Evolutionary conservation across 1,140 invertebrate genomes (phyloP).

Genomic region (Drosophila triauraria): DNA sequence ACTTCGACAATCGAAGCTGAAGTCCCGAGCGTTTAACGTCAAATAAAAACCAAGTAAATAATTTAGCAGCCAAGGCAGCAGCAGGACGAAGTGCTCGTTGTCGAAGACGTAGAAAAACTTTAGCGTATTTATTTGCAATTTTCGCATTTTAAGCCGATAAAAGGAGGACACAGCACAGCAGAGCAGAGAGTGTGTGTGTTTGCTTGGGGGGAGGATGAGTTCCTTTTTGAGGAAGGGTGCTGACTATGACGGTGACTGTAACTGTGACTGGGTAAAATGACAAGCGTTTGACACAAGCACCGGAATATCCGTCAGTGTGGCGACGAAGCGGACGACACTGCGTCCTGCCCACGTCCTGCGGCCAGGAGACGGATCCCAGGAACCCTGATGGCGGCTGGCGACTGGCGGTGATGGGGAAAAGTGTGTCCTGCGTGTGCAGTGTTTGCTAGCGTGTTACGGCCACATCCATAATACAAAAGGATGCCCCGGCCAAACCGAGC

Average conservation of each 20-base stretch:
- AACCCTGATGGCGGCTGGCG: slow-evolving; percentile 1
- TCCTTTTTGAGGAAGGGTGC: not conserved
- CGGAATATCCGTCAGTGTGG: slow-evolving; percentile 81
- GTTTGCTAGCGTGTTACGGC: slow-evolving; percentile 75
- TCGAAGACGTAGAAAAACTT: slow-evolving; percentile 52
- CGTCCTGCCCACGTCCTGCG: slow-evolving; percentile 55
- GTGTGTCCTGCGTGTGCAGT: slow-evolving; percentile 68
- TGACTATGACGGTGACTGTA: not conserved
- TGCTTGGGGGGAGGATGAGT: slow-evolving; percentile 14
- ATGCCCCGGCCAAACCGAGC: slow-evolving; percentile 63
- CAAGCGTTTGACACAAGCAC: slow-evolving; percentile 82
- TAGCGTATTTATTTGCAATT: slow-evolving; percentile 78
- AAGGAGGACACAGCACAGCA: slow-evolving; percentile 41
- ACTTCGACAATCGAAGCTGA: slow-evolving; percentile 48
- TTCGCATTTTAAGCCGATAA: slow-evolving; percentile 83
- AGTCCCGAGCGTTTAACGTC: slow-evolving; percentile 69
- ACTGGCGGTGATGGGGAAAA: slow-evolving; percentile 11
- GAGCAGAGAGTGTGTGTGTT: slow-evolving; percentile 4
- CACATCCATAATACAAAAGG: slow-evolving; percentile 82
- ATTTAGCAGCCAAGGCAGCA: slow-evolving; percentile 61
- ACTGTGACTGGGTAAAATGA: slow-evolving; percentile 69
- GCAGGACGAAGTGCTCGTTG: slow-evolving; percentile 36
- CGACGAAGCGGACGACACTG: slow-evolving; percentile 70
- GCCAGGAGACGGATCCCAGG: slow-evolving; percentile 15
- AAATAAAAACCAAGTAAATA: slow-evolving; percentile 79